Conservation (phyloP, 2,888 invertebrate genomes). For the Drosophila gaucha region DNA sequence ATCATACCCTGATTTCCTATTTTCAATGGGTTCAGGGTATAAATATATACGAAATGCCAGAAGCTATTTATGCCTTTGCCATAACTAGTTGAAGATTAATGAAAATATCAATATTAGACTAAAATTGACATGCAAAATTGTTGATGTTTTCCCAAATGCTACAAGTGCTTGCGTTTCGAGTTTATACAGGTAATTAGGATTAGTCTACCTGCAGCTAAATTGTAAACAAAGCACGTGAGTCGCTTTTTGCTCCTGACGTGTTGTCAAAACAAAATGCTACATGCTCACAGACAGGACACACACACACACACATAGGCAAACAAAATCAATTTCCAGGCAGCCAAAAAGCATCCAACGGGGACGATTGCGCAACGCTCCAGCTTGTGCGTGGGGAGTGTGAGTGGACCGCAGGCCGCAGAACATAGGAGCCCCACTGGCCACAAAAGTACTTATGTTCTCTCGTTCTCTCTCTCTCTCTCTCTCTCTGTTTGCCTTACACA, state of each 20-base stretch:
- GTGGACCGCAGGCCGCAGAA: constrained; percentile 13
- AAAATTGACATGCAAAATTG: too few relatives aligned
- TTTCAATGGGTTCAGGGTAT: too few relatives aligned
- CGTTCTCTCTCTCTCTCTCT: neutral
- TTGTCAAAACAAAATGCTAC: constrained; percentile 73
- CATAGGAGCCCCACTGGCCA: constrained; percentile 19
- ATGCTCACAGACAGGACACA: constrained; percentile 16
- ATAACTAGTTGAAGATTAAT: too few relatives aligned
- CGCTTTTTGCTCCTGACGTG: constrained; percentile 41
- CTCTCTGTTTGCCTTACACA: neutral
- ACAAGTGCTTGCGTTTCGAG: too few relatives aligned
- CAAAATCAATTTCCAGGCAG: constrained; percentile 62
- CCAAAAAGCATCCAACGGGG: constrained; percentile 38
- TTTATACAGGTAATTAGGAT: too few relatives aligned
- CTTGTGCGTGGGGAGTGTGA: neutral
- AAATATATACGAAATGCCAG: too few relatives aligned
- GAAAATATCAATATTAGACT: too few relatives aligned
- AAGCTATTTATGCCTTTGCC: too few relatives aligned
- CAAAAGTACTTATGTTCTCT: constrained; percentile 34
- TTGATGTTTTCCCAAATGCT: too few relatives aligned
- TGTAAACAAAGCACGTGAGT: constrained; percentile 68
- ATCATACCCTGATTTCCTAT: too few relatives aligned
- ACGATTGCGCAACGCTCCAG: constrained; percentile 47
- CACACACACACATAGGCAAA: constrained; percentile 15
- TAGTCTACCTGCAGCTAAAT: too few relatives aligned